A percentile compares a stretch with the other conserved stretches of the same genome.
These are phyloP conservation scores for Chamaetylas fuelleborni DNA, from an alignment of 2,113 vertebrate species.

Conservation along the genomic window DNA sequence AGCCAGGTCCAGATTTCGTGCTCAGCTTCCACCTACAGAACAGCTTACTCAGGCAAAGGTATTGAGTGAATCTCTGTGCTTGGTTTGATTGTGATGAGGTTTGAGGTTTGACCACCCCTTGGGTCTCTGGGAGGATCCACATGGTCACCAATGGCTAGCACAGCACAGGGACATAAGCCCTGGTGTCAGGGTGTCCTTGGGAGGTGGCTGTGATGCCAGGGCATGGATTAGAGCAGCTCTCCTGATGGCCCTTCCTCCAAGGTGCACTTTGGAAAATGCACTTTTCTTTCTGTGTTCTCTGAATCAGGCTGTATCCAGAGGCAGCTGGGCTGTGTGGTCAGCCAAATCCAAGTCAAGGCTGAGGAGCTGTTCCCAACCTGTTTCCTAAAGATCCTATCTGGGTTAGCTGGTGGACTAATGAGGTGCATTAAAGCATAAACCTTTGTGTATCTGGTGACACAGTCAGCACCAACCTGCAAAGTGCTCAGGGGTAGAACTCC, in stretches of 20 bases:
- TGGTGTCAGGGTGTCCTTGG: neutral
- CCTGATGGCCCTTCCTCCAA: neutral
- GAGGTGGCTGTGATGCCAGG: neutral
- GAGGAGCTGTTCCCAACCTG: neutral
- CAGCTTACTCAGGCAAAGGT: neutral
- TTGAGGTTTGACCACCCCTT: neutral
- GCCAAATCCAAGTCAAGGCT: neutral
- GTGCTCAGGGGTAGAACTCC: neutral
- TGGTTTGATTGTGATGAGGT: neutral
- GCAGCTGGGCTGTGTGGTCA: rapidly evolving
- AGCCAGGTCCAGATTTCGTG: neutral
- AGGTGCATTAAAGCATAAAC: neutral
- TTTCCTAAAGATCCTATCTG: neutral
- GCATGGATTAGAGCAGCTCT: neutral
- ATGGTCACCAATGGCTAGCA: rapidly evolving
- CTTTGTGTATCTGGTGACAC: neutral
- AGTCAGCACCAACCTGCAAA: neutral
- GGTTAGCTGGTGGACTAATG: neutral
- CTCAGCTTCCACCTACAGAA: neutral
- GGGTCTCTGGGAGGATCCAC: neutral
- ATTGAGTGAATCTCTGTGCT: neutral
- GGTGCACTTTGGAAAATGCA: neutral
- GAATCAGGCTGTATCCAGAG: neutral
- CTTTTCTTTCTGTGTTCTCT: neutral
- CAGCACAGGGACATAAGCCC: rapidly evolving